A percentile compares a stretch with the other conserved stretches of the same genome.
Evolutionary conservation across 2,113 vertebrate species (phyloP).

Genomic region (Zosterops japonicus): DNA sequence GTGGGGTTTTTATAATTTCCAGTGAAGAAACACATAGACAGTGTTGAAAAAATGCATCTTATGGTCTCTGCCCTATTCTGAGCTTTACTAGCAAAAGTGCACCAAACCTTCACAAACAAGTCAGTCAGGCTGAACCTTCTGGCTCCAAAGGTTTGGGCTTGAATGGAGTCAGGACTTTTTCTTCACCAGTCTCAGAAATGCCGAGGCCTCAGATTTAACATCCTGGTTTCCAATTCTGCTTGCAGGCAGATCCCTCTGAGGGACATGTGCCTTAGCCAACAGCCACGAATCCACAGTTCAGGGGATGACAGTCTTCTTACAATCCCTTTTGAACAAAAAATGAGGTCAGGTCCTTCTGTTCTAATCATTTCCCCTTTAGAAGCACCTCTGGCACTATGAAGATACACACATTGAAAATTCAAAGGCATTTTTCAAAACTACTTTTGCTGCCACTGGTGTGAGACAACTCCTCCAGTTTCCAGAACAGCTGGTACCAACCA

Average conservation of each 20-base stretch:
- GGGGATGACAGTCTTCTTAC: neutral
- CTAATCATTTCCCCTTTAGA: neutral
- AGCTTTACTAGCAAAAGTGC: neutral
- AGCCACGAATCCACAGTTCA: neutral
- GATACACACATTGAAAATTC: neutral
- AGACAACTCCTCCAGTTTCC: neutral
- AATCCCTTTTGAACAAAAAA: neutral
- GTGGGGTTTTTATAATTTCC: neutral
- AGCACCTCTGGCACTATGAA: neutral
- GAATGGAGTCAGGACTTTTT: neutral
- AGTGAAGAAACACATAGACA: neutral
- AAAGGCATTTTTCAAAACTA: neutral
- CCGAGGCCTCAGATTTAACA: neutral
- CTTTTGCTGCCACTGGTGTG: neutral
- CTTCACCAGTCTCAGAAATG: neutral
- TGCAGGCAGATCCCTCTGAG: neutral
- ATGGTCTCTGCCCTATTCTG: accelerated
- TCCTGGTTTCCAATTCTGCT: neutral
- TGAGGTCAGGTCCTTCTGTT: neutral
- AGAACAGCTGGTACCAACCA: neutral
- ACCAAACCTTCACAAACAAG: neutral
- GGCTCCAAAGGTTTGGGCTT: neutral
- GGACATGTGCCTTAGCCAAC: neutral
- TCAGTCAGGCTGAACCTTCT: neutral
- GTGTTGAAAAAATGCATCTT: neutral